Conservation (phyloP, 2,888 invertebrate species). For the Auanema freiburgensis region DNA sequence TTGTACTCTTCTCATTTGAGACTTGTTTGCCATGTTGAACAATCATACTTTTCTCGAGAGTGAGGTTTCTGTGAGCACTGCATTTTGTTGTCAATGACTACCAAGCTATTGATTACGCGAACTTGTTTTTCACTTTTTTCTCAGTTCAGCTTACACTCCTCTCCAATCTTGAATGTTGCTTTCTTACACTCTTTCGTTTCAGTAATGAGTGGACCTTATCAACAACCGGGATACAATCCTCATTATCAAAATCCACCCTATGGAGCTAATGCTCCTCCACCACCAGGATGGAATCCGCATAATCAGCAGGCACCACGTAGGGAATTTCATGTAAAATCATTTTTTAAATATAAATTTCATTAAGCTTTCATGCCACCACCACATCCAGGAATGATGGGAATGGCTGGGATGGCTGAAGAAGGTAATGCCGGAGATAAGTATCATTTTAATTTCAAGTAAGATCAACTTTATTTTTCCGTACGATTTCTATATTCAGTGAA, state of each 20-base stretch:
- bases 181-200: slow-evolving; percentile 3
- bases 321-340: neutral
- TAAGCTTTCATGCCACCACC: slow-evolving; percentile 30
- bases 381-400: slow-evolving; percentile 21
- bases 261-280: slow-evolving; percentile 19
- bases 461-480: slow-evolving; percentile 1
- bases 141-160: neutral
- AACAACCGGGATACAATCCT: slow-evolving; percentile 46
- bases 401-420: slow-evolving; percentile 13
- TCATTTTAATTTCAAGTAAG: slow-evolving; percentile 23
- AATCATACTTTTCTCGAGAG: too few species aligned
- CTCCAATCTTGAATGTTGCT: neutral
- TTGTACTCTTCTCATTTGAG: too few species aligned
- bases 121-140: too few species aligned
- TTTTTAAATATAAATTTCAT: neutral
- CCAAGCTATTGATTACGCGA: too few species aligned
- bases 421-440: slow-evolving; percentile 34
- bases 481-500: slow-evolving; percentile 41
- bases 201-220: slow-evolving; percentile 36
- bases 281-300: slow-evolving; percentile 25
- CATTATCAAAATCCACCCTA: slow-evolving; percentile 36
- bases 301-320: slow-evolving; percentile 20
- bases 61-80: too few species aligned
- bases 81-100: too few species aligned
- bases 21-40: too few species aligned